These are phyloP conservation scores for Pachycephus smyrnensis DNA, from an alignment of 2,888 invertebrate genomes.

Conservation along the genomic window DNA sequence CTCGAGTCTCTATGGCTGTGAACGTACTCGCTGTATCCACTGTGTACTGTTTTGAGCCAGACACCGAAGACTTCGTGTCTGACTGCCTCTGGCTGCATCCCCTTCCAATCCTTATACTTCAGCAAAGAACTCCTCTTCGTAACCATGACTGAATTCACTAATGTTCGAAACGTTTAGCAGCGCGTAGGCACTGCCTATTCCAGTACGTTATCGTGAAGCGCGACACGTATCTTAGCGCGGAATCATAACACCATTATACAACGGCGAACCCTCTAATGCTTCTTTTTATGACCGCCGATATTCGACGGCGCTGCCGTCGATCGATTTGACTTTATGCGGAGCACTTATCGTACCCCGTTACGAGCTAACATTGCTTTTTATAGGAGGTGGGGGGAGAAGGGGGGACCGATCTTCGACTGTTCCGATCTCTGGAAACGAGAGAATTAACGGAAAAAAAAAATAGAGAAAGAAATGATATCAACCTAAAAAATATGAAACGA, in stretches of 20 bases:
- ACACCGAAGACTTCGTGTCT: not conserved
- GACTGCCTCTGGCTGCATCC: not conserved
- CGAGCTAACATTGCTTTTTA: conserved; percentile 66
- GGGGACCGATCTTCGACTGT: conserved; percentile 34
- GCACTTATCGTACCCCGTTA: conserved; percentile 66
- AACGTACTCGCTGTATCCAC: not conserved
- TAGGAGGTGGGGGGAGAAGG: conserved; percentile 40
- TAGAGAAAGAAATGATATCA: not conserved
- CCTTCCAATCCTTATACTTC: not conserved
- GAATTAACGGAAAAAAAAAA: not conserved
- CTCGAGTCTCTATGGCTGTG: not conserved
- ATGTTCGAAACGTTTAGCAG: conserved; percentile 51
- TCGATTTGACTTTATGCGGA: conserved; percentile 57
- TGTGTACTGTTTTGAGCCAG: not conserved
- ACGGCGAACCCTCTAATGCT: conserved; percentile 27
- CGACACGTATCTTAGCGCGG: conserved; percentile 45
- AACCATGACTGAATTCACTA: conserved; percentile 28
- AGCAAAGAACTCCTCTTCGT: not conserved
- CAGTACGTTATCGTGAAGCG: conserved; percentile 23
- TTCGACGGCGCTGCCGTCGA: conserved; percentile 54
- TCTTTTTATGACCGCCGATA: conserved; percentile 59
- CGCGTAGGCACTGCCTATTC: conserved; percentile 24
- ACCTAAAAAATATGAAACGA: not conserved
- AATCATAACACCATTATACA: conserved; percentile 62
- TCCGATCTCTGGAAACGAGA: conserved; percentile 38